Conservation (phyloP, 2,113 vertebrate genomes). For the Zosterops borbonicus region DNA sequence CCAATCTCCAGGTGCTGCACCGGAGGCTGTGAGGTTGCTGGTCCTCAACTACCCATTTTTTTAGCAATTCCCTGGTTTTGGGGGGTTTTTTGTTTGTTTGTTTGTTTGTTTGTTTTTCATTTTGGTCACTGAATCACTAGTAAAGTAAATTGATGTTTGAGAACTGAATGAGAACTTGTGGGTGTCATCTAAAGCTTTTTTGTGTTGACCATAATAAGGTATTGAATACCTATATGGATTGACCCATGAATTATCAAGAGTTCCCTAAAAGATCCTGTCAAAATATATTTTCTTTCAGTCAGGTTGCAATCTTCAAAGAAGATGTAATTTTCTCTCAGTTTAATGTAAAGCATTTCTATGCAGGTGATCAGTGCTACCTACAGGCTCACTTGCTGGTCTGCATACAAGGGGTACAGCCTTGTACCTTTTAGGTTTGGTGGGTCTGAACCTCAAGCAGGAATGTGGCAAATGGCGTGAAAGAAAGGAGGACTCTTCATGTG, state of each 20-base stretch:
- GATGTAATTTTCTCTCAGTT: not conserved
- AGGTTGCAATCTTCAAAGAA: not conserved
- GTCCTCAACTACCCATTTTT: not conserved
- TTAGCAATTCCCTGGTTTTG: not conserved
- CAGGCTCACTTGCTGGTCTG: no score
- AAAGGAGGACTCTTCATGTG: no score
- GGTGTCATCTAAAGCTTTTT: not conserved
- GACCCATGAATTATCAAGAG: not conserved
- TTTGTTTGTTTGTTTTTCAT: no score
- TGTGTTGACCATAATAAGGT: not conserved
- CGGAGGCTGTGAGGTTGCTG: not conserved
- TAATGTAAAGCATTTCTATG: not conserved
- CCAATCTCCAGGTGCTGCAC: not conserved
- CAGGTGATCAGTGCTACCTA: no score
- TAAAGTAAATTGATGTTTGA: not conserved
- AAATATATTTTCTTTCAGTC: not conserved
- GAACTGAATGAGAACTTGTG: not conserved
- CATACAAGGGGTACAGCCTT: no score
- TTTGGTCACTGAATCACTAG: not conserved
- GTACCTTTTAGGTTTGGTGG: no score
- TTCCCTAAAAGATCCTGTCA: not conserved
- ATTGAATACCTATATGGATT: rapidly evolving
- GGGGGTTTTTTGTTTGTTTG: not conserved
- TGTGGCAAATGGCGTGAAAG: no score
- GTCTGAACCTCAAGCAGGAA: no score